Base-by-base conservation (phyloP, 1,140 invertebrate species). In the Drosophila ironensis region DNA sequence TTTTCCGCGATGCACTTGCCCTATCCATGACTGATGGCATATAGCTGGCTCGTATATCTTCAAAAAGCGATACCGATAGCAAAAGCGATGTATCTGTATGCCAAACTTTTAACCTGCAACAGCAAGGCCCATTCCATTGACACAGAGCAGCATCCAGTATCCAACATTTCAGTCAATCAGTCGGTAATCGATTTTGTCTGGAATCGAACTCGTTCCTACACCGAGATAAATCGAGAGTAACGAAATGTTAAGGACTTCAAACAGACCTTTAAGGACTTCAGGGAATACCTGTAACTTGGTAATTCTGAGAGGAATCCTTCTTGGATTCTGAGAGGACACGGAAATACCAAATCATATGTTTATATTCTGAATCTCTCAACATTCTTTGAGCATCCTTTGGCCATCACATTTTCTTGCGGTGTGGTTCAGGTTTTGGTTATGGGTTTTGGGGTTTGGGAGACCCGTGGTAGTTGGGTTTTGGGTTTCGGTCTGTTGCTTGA, bases 101-200 rank as follows among this genome's bases (percentile, higher is more conserved):
- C 41, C 59, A 48, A 60, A 60, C 56, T 57, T n/a, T n/a, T 57
- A 57, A 60, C 19, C 44, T 64, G 42, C 67, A 42, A 16, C 48
- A 45, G n/a, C n/a, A n/a, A n/a, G 53, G 5, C 27, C 47, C 33
- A 37, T 63, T 61, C 41, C 56, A 61, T 35, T 27, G 42, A 22
- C 9, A 24, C 12, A n/a, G 7, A 19, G 16, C n/a, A n/a, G n/a
- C n/a, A n/a, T n/a, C n/a, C n/a, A n/a, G n/a, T n/a, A 17, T 30
- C 28, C 52, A 46, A 30, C 56, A 69, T 56, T 60, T 72, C 57
- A 82, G 69, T 82, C 78, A 82, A 82, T 82, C 78, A 86, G 73
- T 74, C 56, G 54, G 70, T 82, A 82, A 82, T 82, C 78, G 78
- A 82, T 86, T 82, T 78, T 66, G 78, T 82, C 78, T 82, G 66